A percentile compares a stretch with the other conserved stretches of the same genome.
phyloP scores from a whole-genome alignment of 2,888 invertebrate species.

The Cerastis rubricosa region DNA sequence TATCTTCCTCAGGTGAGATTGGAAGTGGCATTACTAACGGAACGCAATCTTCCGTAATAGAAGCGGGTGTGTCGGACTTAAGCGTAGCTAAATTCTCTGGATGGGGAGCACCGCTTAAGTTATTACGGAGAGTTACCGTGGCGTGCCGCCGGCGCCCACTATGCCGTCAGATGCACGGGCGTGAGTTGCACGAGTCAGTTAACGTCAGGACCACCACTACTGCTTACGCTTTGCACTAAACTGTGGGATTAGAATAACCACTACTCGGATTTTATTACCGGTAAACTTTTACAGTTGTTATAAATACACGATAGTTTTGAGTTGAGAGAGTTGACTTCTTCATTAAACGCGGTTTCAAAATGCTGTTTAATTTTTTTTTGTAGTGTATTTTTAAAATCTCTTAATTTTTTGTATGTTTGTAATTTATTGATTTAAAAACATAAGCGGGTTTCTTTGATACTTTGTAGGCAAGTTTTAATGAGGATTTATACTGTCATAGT shows the following conservation, averaged over 20 bases:
- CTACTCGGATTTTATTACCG: neutral
- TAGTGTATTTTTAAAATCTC: neutral
- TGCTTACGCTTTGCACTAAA: slow-evolving; percentile 1
- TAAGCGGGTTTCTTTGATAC: neutral
- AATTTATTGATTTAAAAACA: neutral
- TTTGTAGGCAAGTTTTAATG: neutral
- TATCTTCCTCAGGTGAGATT: neutral
- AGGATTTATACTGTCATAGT: neutral
- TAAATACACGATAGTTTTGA: neutral
- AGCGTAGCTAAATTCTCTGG: slow-evolving; percentile 32
- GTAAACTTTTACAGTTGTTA: neutral
- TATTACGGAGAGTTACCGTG: slow-evolving; percentile 46
- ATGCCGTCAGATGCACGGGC: slow-evolving; percentile 18
- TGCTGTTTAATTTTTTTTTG: neutral
- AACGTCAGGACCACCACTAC: slow-evolving; percentile 20
- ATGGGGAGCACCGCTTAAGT: slow-evolving; percentile 25
- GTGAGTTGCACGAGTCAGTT: slow-evolving; percentile 25
- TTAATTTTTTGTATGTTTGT: neutral
- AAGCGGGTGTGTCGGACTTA: slow-evolving; percentile 36
- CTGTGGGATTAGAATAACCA: slow-evolving; percentile 10
- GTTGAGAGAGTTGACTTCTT: neutral
- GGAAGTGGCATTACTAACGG: neutral
- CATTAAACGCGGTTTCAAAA: neutral
- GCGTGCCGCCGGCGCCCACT: neutral
- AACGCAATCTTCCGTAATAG: slow-evolving; percentile 27